These are phyloP conservation scores for Eublepharis macularius DNA, from an alignment of 2,113 vertebrate species.

Conservation along the genomic window DNA sequence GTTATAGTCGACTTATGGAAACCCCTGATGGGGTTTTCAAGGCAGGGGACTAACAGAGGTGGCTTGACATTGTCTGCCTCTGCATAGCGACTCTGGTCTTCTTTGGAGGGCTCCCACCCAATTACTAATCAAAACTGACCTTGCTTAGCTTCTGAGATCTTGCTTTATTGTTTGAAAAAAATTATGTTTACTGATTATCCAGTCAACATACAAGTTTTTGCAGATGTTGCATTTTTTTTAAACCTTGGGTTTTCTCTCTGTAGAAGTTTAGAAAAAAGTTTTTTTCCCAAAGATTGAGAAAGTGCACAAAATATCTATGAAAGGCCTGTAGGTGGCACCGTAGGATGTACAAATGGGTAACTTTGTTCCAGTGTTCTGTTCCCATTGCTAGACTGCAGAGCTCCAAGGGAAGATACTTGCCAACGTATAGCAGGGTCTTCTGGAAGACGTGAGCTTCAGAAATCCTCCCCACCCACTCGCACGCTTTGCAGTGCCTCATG, in stretches of 20 bases:
- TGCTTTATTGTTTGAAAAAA: neutral
- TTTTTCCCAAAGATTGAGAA: too few species aligned
- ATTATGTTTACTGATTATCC: neutral
- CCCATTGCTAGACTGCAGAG: neutral
- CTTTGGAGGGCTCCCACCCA: too few species aligned
- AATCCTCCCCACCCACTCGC: neutral
- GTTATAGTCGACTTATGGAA: too few species aligned
- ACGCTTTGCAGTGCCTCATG: neutral
- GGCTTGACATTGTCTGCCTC: too few species aligned
- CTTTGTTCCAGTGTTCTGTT: neutral
- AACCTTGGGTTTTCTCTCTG: neutral
- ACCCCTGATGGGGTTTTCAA: too few species aligned
- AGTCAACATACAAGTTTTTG: neutral
- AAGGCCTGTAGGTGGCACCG: slow-evolving; percentile 59
- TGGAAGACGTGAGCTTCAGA: neutral
- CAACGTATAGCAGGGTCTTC: neutral
- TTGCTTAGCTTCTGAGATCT: too few species aligned
- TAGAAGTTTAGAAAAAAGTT: neutral
- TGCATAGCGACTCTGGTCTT: too few species aligned
- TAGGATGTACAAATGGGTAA: slow-evolving; percentile 13
- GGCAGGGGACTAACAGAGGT: too few species aligned
- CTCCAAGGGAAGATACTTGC: neutral
- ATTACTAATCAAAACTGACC: too few species aligned
- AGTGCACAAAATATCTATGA: neutral
- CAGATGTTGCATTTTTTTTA: neutral